Percentiles rank a stretch among this genome's conserved stretches.
These are phyloP conservation scores for Cerastis rubricosa DNA, from an alignment of 2,888 invertebrate species.

Conservation along the genomic window DNA sequence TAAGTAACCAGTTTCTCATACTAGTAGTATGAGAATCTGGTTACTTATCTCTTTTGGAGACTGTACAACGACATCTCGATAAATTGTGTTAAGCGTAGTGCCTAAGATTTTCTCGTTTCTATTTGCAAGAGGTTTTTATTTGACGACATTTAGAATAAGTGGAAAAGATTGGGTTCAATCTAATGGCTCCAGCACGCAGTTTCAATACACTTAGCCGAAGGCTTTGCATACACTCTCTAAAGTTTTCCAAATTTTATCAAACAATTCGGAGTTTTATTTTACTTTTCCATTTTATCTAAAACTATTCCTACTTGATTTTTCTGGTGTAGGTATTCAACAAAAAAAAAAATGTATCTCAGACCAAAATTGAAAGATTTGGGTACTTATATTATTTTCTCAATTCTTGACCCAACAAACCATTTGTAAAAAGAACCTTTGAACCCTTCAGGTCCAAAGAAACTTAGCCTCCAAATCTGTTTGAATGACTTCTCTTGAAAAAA, in stretches of 20 bases:
- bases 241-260: not conserved
- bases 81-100: slow-evolving; percentile 38
- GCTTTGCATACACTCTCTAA: not conserved
- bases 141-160: slow-evolving; percentile 12
- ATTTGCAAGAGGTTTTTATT: slow-evolving; percentile 4
- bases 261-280: not conserved
- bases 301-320: not conserved
- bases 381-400: not conserved
- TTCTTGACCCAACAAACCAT: not conserved
- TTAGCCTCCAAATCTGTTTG: not conserved
- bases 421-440: not conserved
- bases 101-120: slow-evolving; percentile 12
- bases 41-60: no score
- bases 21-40: no score
- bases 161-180: not conserved
- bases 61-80: slow-evolving; percentile 34
- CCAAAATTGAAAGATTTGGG: not conserved
- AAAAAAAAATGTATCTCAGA: not conserved
- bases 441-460: not conserved
- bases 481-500: slow-evolving; percentile 5
- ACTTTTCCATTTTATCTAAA: no score
- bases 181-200: slow-evolving; percentile 1
- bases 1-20: no score
- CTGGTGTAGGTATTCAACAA: not conserved
- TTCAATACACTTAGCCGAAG: slow-evolving; percentile 18